These are phyloP conservation scores for Hybos culiciformis DNA, from an alignment of 2,888 invertebrate genomes.

Conservation along the genomic window DNA sequence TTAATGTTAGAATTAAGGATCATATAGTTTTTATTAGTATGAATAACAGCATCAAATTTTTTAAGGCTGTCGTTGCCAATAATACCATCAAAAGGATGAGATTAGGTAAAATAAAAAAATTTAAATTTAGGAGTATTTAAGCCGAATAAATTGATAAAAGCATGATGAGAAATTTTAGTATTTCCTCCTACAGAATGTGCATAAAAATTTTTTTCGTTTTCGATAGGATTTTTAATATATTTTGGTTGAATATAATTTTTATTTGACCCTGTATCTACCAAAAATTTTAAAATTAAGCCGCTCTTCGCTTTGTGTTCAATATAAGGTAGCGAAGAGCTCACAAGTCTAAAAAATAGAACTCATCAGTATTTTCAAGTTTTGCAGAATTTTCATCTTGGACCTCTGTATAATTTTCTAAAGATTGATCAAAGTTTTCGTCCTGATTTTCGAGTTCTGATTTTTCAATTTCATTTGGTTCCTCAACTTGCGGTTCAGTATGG, in stretches of 20 bases:
- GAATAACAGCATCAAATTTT: not conserved
- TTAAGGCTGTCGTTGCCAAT: not conserved
- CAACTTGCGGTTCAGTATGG: too few relatives aligned
- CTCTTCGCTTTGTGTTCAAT: slow-evolving; percentile 1
- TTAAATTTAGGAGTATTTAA: slow-evolving; percentile 12
- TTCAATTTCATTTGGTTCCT: not conserved
- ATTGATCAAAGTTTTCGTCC: not conserved
- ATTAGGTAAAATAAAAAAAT: slow-evolving; percentile 8
- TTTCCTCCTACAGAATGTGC: not conserved
- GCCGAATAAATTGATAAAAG: not conserved
- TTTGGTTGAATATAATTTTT: not conserved
- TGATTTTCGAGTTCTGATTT: not conserved
- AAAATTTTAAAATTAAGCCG: not conserved
- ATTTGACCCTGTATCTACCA: not conserved
- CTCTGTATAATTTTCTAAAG: not conserved
- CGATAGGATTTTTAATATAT: not conserved
- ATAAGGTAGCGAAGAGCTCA: slow-evolving; percentile 5
- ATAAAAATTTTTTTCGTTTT: not conserved
- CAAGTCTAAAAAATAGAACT: not conserved
- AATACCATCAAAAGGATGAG: not conserved
- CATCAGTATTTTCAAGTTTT: not conserved
- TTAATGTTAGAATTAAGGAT: not conserved
- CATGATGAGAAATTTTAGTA: not conserved
- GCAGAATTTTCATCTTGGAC: slow-evolving; percentile 4
- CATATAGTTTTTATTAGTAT: not conserved